These are phyloP conservation scores for Lycaena phlaeas DNA, from an alignment of 2,888 invertebrate genomes.

Conservation along the genomic window DNA sequence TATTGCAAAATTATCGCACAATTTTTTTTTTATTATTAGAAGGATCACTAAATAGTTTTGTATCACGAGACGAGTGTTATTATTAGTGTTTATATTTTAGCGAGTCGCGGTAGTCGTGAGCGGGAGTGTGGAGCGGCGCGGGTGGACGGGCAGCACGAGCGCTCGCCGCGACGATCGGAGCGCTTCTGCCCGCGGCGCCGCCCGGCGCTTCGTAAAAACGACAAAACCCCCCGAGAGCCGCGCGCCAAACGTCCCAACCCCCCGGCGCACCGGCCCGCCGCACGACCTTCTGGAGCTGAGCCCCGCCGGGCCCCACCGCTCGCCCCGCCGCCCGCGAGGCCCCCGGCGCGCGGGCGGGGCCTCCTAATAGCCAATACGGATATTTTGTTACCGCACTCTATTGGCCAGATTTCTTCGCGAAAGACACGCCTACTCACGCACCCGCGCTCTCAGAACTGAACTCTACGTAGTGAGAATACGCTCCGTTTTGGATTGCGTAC, in stretches of 20 bases:
- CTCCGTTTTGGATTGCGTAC: slow-evolving; percentile 28
- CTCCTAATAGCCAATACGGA: slow-evolving; percentile 75
- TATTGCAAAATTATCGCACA: not conserved
- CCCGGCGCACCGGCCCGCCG: slow-evolving; percentile 28
- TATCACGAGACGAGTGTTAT: no score
- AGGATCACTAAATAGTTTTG: slow-evolving; percentile 28
- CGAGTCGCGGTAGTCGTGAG: slow-evolving; percentile 5
- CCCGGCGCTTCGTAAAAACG: slow-evolving; percentile 40
- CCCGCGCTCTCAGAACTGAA: slow-evolving; percentile 29
- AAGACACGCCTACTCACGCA: slow-evolving; percentile 52
- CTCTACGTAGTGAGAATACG: slow-evolving; percentile 31
- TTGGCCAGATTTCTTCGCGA: slow-evolving; percentile 74
- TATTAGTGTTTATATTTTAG: no score
- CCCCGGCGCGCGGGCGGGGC: slow-evolving; percentile 38
- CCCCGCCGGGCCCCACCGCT: slow-evolving; percentile 11
- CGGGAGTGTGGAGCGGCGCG: no score
- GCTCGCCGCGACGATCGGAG: slow-evolving; percentile 57
- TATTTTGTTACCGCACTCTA: slow-evolving; percentile 73
- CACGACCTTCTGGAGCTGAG: slow-evolving; percentile 32
- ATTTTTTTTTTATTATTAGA: not conserved
- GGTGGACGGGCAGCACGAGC: slow-evolving; percentile 56
- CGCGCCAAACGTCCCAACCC: slow-evolving; percentile 38
- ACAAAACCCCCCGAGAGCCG: slow-evolving; percentile 33
- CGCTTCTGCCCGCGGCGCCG: slow-evolving; percentile 55
- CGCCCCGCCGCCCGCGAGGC: slow-evolving; percentile 31